These are phyloP conservation scores for Callinectes sapidus DNA, from an alignment of 2,888 invertebrate genomes.

Conservation along the genomic window DNA sequence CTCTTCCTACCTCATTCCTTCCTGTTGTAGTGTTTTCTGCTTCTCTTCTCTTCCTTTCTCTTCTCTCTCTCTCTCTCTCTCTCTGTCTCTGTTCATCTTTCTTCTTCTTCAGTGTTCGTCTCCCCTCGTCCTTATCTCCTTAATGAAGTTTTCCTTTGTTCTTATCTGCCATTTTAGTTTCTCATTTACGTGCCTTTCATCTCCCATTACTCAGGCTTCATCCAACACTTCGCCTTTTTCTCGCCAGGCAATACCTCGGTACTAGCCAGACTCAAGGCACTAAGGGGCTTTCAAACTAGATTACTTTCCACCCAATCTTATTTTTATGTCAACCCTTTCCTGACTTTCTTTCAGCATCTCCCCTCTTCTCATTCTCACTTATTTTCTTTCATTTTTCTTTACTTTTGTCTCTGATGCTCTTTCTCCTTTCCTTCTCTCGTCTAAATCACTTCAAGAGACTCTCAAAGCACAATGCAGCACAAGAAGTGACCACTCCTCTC, in stretches of 20 bases:
- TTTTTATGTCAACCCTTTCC: not conserved
- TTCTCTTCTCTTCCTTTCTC: not conserved
- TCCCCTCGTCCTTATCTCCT: conserved; percentile 6
- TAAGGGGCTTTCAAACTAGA: not conserved
- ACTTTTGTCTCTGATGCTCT: not conserved
- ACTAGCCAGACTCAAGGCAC: not conserved
- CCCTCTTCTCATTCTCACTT: not conserved
- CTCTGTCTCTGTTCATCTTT: not conserved
- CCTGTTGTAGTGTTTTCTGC: not conserved
- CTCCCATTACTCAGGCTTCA: conserved; percentile 2
- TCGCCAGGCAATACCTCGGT: not conserved
- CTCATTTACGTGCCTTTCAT: conserved; percentile 29
- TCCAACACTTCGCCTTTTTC: conserved; percentile 12
- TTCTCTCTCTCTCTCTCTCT: not conserved
- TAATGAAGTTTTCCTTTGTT: conserved; percentile 31
- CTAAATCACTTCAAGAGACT: too few relatives aligned
- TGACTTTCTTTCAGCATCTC: not conserved
- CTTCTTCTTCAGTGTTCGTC: not conserved
- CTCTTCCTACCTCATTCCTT: not conserved
- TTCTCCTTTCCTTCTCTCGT: not conserved
- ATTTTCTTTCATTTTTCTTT: not conserved
- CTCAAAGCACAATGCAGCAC: too few relatives aligned
- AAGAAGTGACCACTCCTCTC: not conserved
- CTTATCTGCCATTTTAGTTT: conserved; percentile 6
- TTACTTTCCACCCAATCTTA: not conserved